Evolutionary conservation across 1,140 invertebrate genomes (phyloP).

Genomic region (Maconellicoccus hirsutus): DNA sequence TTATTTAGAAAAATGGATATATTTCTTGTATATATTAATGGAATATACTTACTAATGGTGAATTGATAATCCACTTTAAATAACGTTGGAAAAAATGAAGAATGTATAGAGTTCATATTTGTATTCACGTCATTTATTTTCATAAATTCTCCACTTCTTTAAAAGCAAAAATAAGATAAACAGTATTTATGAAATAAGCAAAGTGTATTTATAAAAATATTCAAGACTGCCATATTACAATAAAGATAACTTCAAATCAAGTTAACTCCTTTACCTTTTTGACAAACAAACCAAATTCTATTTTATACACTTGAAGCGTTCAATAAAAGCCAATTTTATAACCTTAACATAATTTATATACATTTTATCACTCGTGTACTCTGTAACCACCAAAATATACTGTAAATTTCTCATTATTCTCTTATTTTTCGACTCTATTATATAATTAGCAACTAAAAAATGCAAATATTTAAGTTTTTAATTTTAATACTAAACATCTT

Average conservation of each 20-base stretch:
- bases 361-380: background rate
- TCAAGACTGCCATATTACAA: background rate
- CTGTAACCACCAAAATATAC: background rate
- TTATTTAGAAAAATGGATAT: no score
- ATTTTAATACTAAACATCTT: background rate
- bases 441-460: background rate
- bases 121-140: no score
- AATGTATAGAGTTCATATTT: no score
- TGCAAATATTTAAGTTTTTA: slow-evolving; percentile 1
- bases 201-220: background rate
- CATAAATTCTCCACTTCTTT: no score
- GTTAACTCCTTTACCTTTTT: background rate
- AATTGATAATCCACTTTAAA: no score
- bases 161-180: no score
- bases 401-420: no score
- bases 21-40: no score
- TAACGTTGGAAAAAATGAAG: no score
- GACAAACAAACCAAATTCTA: background rate
- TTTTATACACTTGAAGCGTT: no score
- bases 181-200: background rate
- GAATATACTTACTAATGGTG: no score
- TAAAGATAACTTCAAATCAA: background rate
- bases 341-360: background rate
- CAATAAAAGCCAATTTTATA: background rate
- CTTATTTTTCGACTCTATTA: background rate